phyloP scores from a whole-genome alignment of 2,797 vertebrate species.

The Champsocephalus esox region DNA sequence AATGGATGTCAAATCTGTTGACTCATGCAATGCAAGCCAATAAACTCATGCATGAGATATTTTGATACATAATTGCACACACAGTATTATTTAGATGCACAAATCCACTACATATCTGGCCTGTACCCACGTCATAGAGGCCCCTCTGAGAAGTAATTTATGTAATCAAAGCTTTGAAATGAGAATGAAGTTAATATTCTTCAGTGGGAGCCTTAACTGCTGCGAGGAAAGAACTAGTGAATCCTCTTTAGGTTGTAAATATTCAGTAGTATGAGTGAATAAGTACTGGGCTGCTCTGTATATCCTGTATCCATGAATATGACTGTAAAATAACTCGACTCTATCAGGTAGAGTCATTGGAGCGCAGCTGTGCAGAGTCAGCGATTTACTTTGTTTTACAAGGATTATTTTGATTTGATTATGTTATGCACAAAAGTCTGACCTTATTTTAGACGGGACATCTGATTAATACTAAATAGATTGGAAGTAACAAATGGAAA shows the following conservation, averaged over 20 bases:
- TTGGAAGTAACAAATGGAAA: slow-evolving; percentile 28
- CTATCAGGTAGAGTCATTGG: neutral
- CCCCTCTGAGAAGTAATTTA: slow-evolving; percentile 10
- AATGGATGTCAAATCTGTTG: neutral
- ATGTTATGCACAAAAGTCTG: slow-evolving; percentile 6
- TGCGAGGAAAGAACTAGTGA: slow-evolving; percentile 6
- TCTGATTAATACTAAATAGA: slow-evolving; percentile 17
- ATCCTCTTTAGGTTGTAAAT: slow-evolving; percentile 36
- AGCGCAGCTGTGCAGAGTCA: slow-evolving; percentile 1
- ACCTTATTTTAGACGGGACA: slow-evolving; percentile 6
- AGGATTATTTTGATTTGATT: slow-evolving; percentile 16
- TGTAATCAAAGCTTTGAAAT: slow-evolving; percentile 25
- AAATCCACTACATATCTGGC: neutral
- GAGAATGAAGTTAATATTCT: slow-evolving; percentile 38
- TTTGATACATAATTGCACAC: neutral
- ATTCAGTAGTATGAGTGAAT: slow-evolving; percentile 16
- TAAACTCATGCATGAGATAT: neutral
- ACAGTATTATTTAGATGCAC: neutral
- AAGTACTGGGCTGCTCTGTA: slow-evolving; percentile 17
- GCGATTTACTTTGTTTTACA: slow-evolving; percentile 35
- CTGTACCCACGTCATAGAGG: neutral
- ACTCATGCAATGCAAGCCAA: neutral
- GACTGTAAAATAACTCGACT: slow-evolving; percentile 20
- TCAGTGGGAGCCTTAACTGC: slow-evolving; percentile 26
- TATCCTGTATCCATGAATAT: slow-evolving; percentile 29